Evolutionary conservation across 1,140 invertebrate species (phyloP).

Genomic region (Drosophila sechellia): DNA sequence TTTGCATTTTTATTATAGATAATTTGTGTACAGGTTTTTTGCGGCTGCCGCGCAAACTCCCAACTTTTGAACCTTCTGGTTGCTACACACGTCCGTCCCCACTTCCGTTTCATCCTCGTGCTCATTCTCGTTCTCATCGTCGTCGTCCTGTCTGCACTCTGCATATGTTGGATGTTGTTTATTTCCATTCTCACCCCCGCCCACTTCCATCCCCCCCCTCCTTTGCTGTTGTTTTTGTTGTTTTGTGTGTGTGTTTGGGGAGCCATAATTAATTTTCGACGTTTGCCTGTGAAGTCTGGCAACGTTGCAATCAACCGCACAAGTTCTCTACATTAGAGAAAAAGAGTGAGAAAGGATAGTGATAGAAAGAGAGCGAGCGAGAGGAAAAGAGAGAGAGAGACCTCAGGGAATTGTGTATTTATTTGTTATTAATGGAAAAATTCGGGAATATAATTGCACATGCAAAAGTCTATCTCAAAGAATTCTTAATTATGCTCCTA

Average conservation of each 20-base stretch:
- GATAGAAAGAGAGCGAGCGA: neutral
- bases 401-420: constrained; percentile 16
- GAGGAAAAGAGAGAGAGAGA: neutral
- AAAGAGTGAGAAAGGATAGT: constrained; percentile 7
- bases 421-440: constrained; percentile 5
- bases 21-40: constrained; percentile 82
- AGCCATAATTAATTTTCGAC: constrained; percentile 71
- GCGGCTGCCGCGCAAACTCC: constrained; percentile 77
- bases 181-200: constrained; percentile 12
- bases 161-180: constrained; percentile 54
- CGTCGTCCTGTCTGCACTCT: constrained; percentile 50
- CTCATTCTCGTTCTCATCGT: constrained; percentile 9
- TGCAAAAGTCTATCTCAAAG: neutral
- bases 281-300: constrained; percentile 61
- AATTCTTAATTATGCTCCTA: neutral
- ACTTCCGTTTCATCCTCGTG: neutral
- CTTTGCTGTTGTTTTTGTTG: constrained; percentile 22
- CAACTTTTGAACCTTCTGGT: constrained; percentile 62
- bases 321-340: constrained; percentile 45
- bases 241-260: constrained; percentile 45
- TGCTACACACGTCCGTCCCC: constrained; percentile 26
- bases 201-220: neutral
- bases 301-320: constrained; percentile 56
- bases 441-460: neutral
- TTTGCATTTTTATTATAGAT: constrained; percentile 83